Evolutionary conservation across 2,113 vertebrate genomes (phyloP).

Genomic region (Sander lucioperca): DNA sequence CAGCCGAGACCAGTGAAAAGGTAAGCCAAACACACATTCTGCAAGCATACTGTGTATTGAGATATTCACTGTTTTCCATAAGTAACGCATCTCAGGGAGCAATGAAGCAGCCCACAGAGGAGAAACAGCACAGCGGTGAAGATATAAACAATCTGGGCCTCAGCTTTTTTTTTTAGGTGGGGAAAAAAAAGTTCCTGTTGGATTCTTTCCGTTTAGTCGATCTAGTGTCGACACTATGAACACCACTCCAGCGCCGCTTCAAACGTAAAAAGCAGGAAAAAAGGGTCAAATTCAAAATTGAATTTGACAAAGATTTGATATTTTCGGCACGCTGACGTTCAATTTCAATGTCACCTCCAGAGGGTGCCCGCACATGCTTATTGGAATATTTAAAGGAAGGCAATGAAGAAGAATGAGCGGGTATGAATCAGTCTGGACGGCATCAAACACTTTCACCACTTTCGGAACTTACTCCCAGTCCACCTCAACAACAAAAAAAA

Average conservation of each 20-base stretch:
- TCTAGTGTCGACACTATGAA: slow-evolving; percentile 59
- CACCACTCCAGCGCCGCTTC: slow-evolving; percentile 41
- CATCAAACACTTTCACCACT: slow-evolving; percentile 74
- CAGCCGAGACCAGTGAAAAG: slow-evolving; percentile 73
- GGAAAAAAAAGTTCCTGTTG: slow-evolving; percentile 62
- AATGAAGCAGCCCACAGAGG: slow-evolving; percentile 70
- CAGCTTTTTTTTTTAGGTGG: slow-evolving; percentile 52
- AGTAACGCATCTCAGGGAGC: slow-evolving; percentile 76
- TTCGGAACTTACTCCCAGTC: slow-evolving; percentile 63
- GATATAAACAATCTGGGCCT: slow-evolving; percentile 75
- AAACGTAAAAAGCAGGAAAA: slow-evolving; percentile 25
- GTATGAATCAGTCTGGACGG: slow-evolving; percentile 55
- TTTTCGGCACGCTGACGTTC: slow-evolving; percentile 55
- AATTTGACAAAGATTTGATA: slow-evolving; percentile 72
- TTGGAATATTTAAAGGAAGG: slow-evolving; percentile 70
- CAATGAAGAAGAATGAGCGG: slow-evolving; percentile 64
- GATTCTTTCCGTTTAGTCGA: slow-evolving; percentile 52
- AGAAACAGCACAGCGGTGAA: slow-evolving; percentile 61
- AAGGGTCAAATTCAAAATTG: slow-evolving; percentile 51
- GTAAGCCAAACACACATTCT: slow-evolving; percentile 74
- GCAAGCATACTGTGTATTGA: slow-evolving; percentile 74
- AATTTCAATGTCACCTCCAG: slow-evolving; percentile 74
- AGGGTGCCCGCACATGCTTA: slow-evolving; percentile 59
- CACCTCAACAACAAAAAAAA: not conserved
- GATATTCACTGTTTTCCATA: slow-evolving; percentile 82